phyloP scores from a whole-genome alignment of 2,888 invertebrate genomes.

The Gymnosoma rotundatum region DNA sequence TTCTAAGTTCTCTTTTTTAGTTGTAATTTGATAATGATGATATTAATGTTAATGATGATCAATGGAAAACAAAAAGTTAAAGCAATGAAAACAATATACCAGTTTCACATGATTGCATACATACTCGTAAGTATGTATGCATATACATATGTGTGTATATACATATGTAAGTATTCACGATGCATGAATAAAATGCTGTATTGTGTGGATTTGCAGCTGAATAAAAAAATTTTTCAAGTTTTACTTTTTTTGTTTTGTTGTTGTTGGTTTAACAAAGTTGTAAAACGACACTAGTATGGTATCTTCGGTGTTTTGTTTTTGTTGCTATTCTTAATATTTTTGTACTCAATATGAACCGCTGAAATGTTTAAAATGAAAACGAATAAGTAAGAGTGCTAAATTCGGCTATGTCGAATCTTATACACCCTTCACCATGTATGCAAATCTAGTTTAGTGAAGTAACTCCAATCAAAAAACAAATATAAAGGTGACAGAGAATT shows the following conservation, averaged over 20 bases:
- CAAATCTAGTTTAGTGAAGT: no score
- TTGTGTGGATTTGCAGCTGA: slow-evolving; percentile 22
- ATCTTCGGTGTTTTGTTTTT: slow-evolving; percentile 53
- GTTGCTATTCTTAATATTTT: slow-evolving; percentile 42
- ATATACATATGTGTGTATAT: not conserved
- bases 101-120: slow-evolving; percentile 68
- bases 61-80: slow-evolving; percentile 38
- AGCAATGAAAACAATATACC: slow-evolving; percentile 8
- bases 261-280: slow-evolving; percentile 52
- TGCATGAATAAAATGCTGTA: slow-evolving; percentile 6
- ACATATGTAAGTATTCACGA: not conserved
- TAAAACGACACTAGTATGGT: slow-evolving; percentile 67
- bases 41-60: slow-evolving; percentile 56
- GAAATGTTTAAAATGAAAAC: slow-evolving; percentile 32
- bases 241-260: slow-evolving; percentile 15
- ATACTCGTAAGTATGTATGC: no score
- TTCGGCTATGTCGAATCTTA: no score
- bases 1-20: slow-evolving; percentile 43
- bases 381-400: no score
- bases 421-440: no score
- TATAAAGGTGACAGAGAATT: no score
- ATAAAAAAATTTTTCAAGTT: slow-evolving; percentile 37
- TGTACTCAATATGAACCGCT: slow-evolving; percentile 49
- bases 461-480: no score
- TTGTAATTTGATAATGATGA: slow-evolving; percentile 52